Conservation (phyloP, 2,888 invertebrate species). For the Acleris laterana region DNA sequence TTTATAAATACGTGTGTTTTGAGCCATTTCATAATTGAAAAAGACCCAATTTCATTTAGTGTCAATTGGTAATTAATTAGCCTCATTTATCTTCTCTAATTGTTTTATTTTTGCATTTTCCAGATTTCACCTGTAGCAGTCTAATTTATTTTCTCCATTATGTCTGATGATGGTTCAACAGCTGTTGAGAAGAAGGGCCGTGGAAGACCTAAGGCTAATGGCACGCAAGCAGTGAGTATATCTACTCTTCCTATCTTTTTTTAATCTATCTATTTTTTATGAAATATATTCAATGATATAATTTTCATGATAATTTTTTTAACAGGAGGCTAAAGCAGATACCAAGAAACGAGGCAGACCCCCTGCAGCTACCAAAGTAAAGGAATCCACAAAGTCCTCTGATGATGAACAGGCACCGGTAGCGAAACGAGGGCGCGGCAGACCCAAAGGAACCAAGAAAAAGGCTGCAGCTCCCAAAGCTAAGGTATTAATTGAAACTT, state of each 20-base stretch:
- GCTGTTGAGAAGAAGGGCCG: constrained; percentile 82
- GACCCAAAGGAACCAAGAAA: constrained; percentile 84
- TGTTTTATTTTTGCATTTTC: constrained; percentile 44
- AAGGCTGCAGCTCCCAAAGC: constrained; percentile 73
- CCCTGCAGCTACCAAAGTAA: constrained; percentile 70
- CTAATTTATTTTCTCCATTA: constrained; percentile 55
- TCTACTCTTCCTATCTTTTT: neutral
- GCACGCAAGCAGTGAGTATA: constrained; percentile 71
- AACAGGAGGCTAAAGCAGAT: constrained; percentile 77
- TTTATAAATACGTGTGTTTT: too few relatives aligned
- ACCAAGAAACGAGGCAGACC: constrained; percentile 79
- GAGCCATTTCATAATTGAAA: too few relatives aligned
- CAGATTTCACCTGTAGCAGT: constrained; percentile 56
- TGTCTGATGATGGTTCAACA: constrained; percentile 83
- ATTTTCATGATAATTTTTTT: constrained; percentile 21
- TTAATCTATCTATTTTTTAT: neutral
- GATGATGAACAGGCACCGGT: constrained; percentile 82
- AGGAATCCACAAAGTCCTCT: constrained; percentile 82
- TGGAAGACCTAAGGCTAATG: constrained; percentile 81
- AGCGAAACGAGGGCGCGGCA: constrained; percentile 82
- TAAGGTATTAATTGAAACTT: constrained; percentile 58
- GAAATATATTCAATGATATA: too few relatives aligned
- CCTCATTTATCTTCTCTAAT: too few relatives aligned
- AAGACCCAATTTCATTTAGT: neutral
- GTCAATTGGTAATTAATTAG: neutral